Evolutionary conservation across 2,888 invertebrate species (phyloP).

Genomic region (Drosophila merina): DNA sequence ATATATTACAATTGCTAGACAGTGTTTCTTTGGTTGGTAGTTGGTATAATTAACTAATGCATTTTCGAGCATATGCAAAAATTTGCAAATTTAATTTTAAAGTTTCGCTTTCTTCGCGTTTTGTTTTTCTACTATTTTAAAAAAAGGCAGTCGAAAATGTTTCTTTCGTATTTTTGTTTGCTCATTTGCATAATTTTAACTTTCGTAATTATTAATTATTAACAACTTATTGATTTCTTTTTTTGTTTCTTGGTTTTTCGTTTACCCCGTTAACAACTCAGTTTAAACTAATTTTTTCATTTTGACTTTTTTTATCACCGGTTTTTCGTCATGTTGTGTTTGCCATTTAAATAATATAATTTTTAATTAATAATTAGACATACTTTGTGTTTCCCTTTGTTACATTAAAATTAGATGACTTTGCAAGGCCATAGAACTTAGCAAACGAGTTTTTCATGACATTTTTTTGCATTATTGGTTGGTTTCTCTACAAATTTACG

Average conservation of each 20-base stretch:
- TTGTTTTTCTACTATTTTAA: conserved; percentile 58
- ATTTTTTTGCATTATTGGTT: conserved; percentile 5
- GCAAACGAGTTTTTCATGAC: conserved; percentile 40
- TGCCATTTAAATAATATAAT: conserved; percentile 49
- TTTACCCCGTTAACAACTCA: conserved; percentile 48
- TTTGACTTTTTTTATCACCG: conserved; percentile 60
- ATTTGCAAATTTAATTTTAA: conserved; percentile 45
- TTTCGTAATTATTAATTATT: conserved; percentile 52
- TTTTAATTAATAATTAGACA: conserved; percentile 65
- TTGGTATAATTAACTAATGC: conserved; percentile 46
- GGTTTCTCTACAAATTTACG: conserved; percentile 24
- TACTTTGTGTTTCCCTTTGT: conserved; percentile 75
- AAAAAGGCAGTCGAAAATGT: conserved; percentile 79
- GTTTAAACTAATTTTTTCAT: conserved; percentile 48
- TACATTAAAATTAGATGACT: conserved; percentile 62
- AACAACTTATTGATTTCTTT: conserved; percentile 58
- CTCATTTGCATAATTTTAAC: conserved; percentile 54
- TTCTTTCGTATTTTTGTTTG: conserved; percentile 45
- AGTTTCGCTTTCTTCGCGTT: conserved; percentile 29
- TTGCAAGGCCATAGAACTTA: conserved; percentile 53
- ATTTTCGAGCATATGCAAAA: conserved; percentile 64
- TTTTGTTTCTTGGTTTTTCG: conserved; percentile 11
- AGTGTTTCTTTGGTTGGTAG: conserved; percentile 40
- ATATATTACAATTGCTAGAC: conserved; percentile 57
- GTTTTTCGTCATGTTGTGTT: conserved; percentile 45